Percentiles rank a stretch among this genome's conserved stretches.
Conservation (phyloP, 2,113 vertebrate genomes). For the Trematomus loennbergii region DNA sequence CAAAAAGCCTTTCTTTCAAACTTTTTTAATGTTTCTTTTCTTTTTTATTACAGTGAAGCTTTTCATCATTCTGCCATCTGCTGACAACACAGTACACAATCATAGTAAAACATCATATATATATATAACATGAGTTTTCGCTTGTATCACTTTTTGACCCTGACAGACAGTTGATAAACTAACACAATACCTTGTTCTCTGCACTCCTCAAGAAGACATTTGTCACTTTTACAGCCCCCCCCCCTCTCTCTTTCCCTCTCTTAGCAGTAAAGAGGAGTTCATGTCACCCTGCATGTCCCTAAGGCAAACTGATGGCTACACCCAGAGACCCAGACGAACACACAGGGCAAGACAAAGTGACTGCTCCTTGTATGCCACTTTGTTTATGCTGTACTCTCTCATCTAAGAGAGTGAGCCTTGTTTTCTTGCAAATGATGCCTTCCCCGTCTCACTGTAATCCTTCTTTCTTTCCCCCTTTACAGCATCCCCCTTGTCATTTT, state of each 20-base stretch:
- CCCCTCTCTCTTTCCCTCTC: neutral
- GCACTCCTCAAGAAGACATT: slow-evolving; percentile 64
- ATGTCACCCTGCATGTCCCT: slow-evolving; percentile 54
- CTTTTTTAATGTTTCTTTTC: neutral
- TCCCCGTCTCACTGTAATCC: slow-evolving; percentile 40
- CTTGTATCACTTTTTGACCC: neutral
- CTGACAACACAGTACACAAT: neutral
- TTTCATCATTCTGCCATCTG: neutral
- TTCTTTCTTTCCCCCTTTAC: slow-evolving; percentile 2
- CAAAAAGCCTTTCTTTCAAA: neutral
- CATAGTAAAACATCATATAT: neutral
- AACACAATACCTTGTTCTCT: slow-evolving; percentile 34
- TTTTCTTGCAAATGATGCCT: slow-evolving; percentile 34
- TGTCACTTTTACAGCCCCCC: slow-evolving; percentile 55
- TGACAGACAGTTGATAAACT: slow-evolving; percentile 22
- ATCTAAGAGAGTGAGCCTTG: slow-evolving; percentile 30
- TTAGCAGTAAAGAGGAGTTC: slow-evolving; percentile 61
- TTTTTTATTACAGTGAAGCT: neutral
- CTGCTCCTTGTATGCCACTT: slow-evolving; percentile 82
- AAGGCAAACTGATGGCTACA: slow-evolving; percentile 65
- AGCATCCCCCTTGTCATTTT: neutral
- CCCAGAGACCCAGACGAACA: slow-evolving; percentile 42
- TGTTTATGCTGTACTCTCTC: slow-evolving; percentile 55
- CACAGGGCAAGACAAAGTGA: slow-evolving; percentile 57
- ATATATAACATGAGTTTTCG: neutral